A percentile compares a stretch with the other conserved stretches of the same genome.
phyloP scores from a whole-genome alignment of 2,888 invertebrate genomes.

The Cerceris rybyensis region DNA sequence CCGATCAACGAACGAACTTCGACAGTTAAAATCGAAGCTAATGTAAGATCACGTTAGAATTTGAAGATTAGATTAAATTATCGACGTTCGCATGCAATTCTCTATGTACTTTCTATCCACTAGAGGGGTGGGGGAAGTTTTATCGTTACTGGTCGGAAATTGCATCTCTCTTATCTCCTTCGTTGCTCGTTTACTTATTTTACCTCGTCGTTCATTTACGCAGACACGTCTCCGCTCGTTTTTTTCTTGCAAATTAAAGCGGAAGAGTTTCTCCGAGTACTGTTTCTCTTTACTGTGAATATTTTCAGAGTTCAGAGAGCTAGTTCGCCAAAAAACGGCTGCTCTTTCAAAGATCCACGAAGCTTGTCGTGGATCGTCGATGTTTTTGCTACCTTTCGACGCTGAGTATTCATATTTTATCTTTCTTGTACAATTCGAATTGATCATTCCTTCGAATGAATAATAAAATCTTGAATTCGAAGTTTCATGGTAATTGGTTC shows the following conservation, averaged over 20 bases:
- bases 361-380: background rate
- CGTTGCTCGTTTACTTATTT: conserved; percentile 7
- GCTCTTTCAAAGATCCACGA: background rate
- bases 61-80: conserved; percentile 64
- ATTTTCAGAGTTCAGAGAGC: no score
- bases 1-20: conserved; percentile 37
- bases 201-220: background rate
- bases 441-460: no score
- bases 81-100: conserved; percentile 66
- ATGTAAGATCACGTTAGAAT: conserved; percentile 58
- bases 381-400: background rate
- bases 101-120: conserved; percentile 52
- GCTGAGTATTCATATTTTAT: background rate
- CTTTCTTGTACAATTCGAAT: background rate
- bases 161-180: conserved; percentile 10
- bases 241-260: no score
- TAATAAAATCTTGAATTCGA: no score
- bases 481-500: no score
- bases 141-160: conserved; percentile 40
- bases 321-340: no score
- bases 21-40: conserved; percentile 53
- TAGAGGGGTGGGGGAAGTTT: conserved; percentile 30
- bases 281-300: no score
- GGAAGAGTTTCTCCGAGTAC: no score
- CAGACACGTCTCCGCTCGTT: no score